Percentiles rank a stretch among this genome's conserved stretches.
Evolutionary conservation across 1,140 invertebrate genomes (phyloP).

Genomic region (Pristionchus pacificus): DNA sequence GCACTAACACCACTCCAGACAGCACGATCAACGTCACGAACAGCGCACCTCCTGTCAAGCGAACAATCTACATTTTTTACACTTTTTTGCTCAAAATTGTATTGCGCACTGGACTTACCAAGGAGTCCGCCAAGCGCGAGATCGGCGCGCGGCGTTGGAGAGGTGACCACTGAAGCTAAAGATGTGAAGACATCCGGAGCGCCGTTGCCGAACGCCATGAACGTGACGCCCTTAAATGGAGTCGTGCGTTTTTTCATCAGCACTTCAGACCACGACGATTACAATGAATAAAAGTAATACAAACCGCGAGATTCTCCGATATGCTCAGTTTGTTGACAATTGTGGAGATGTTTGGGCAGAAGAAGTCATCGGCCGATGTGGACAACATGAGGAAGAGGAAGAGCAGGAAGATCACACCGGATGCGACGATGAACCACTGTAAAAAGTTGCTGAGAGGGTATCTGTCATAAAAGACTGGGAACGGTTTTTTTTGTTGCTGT

Average conservation of each 20-base stretch:
- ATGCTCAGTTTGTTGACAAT: conserved; percentile 67
- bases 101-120: conserved; percentile 52
- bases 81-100: not conserved
- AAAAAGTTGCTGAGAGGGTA: no score
- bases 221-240: conserved; percentile 66
- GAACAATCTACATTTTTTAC: no score
- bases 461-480: no score
- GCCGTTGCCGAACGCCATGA: conserved; percentile 76
- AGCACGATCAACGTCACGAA: conserved; percentile 70
- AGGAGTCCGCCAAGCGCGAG: conserved; percentile 65
- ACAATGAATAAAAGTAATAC: not conserved
- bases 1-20: conserved; percentile 64
- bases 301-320: conserved; percentile 70
- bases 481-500: no score
- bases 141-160: conserved; percentile 61
- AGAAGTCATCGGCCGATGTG: conserved; percentile 68
- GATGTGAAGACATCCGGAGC: conserved; percentile 73
- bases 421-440: not conserved
- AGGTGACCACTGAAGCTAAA: conserved; percentile 61
- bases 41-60: conserved; percentile 61
- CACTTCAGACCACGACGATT: not conserved
- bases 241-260: no score
- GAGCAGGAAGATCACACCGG: conserved; percentile 63
- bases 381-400: conserved; percentile 67
- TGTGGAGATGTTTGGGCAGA: conserved; percentile 69